phyloP scores from a whole-genome alignment of 2,113 vertebrate genomes.

The Psilopsiagon aurifrons region DNA sequence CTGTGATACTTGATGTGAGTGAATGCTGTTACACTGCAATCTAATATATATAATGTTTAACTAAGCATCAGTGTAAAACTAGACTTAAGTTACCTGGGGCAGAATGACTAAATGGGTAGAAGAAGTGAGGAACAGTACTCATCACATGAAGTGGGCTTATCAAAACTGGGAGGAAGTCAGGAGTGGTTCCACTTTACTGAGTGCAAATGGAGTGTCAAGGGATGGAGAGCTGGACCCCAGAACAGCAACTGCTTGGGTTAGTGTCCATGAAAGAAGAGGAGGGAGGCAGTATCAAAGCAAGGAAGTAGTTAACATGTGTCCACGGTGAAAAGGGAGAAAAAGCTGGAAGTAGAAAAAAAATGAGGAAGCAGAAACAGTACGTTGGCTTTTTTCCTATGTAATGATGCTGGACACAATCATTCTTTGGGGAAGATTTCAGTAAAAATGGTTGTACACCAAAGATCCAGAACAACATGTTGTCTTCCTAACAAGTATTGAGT shows the following conservation, averaged over 20 bases:
- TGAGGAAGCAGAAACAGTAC: not conserved
- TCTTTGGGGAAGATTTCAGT: not conserved
- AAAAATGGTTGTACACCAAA: not conserved
- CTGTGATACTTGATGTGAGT: not conserved
- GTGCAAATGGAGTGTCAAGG: not conserved
- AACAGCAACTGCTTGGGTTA: not conserved
- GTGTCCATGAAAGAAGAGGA: not conserved
- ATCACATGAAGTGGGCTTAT: not conserved
- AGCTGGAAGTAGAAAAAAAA: not conserved
- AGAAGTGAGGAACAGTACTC: not conserved
- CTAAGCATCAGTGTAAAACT: not conserved
- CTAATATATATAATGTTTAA: constrained; percentile 21
- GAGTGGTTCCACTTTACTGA: not conserved
- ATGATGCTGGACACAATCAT: not conserved
- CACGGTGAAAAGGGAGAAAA: not conserved
- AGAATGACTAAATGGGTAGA: not conserved
- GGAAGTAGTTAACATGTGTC: not conserved
- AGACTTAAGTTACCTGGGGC: not conserved
- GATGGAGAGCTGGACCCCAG: not conserved
- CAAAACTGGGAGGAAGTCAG: not conserved
- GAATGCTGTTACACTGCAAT: not conserved
- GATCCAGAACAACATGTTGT: not conserved
- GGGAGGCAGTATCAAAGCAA: not conserved
- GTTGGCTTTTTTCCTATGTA: not conserved
- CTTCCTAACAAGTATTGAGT: not conserved